Conservation (phyloP, 2,797 vertebrate species). For the Eulemur coronatus region DNA sequence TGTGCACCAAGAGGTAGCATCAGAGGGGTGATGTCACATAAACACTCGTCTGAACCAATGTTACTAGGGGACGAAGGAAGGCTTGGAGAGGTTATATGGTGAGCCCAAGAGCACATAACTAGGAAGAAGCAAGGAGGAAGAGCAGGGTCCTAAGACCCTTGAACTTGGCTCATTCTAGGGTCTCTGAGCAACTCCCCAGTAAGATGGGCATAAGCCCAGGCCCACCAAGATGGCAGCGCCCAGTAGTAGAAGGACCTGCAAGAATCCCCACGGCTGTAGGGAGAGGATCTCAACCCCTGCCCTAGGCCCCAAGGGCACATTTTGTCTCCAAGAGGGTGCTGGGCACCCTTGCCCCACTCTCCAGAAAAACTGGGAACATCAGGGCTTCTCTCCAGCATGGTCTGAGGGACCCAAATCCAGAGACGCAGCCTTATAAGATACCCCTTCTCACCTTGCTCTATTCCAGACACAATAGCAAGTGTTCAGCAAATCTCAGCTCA, state of each 20-base stretch:
- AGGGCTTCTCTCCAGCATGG: not conserved
- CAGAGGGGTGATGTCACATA: not conserved
- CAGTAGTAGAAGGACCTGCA: not conserved
- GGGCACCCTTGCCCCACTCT: not conserved
- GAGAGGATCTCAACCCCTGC: not conserved
- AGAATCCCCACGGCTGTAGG: not conserved
- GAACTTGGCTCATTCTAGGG: not conserved
- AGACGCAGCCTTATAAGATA: not conserved
- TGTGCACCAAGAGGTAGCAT: not conserved
- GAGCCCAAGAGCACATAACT: not conserved
- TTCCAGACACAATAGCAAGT: not conserved
- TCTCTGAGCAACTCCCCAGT: not conserved
- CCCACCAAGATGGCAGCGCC: not conserved
- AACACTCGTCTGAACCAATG: not conserved
- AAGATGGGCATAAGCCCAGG: not conserved
- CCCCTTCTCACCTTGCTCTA: not conserved
- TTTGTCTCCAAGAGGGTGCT: not conserved
- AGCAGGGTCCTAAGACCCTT: not conserved
- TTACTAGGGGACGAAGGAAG: not conserved
- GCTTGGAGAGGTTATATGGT: not conserved
- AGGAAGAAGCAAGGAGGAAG: not conserved
- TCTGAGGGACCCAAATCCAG: not conserved
- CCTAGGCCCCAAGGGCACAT: not conserved
- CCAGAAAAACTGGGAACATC: not conserved
- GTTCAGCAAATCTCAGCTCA: not conserved